A percentile compares a stretch with the other conserved stretches of the same genome.
Evolutionary conservation across 2,888 invertebrate genomes (phyloP).

Genomic region (Pegoplata infirma): DNA sequence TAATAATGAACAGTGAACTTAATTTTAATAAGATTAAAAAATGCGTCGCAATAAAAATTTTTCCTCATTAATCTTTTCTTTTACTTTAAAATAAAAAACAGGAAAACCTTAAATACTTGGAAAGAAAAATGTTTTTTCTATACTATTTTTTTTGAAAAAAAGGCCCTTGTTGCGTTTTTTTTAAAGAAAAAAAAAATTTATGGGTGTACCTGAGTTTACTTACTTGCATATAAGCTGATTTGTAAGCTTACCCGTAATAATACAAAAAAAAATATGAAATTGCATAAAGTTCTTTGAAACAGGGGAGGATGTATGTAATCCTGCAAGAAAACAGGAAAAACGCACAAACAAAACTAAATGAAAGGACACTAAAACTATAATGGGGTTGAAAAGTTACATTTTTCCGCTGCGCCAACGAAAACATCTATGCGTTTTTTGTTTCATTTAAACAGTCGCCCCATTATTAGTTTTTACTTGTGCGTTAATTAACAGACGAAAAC

Average conservation of each 20-base stretch:
- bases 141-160: not conserved
- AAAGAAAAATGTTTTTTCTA: not conserved
- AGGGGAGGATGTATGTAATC: constrained; percentile 32
- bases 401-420: too few relatives aligned
- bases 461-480: too few relatives aligned
- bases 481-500: too few relatives aligned
- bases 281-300: not conserved
- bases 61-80: not conserved
- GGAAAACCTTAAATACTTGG: not conserved
- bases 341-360: constrained; percentile 3
- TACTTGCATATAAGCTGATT: not conserved
- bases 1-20: too few relatives aligned
- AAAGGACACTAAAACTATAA: constrained; percentile 13
- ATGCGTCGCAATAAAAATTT: not conserved
- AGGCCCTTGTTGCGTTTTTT: not conserved
- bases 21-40: not conserved
- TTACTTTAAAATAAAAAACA: not conserved
- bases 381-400: constrained; percentile 42
- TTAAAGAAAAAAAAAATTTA: not conserved
- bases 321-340: constrained; percentile 3
- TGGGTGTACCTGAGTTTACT: not conserved
- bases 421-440: too few relatives aligned
- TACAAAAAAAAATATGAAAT: constrained; percentile 21
- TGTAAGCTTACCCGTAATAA: constrained; percentile 33
- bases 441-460: too few relatives aligned